Evolutionary conservation across 2,888 invertebrate genomes (phyloP), one percentile per base, ranked within the genome.

Genomic region (Noctua fimbriata): DNA sequence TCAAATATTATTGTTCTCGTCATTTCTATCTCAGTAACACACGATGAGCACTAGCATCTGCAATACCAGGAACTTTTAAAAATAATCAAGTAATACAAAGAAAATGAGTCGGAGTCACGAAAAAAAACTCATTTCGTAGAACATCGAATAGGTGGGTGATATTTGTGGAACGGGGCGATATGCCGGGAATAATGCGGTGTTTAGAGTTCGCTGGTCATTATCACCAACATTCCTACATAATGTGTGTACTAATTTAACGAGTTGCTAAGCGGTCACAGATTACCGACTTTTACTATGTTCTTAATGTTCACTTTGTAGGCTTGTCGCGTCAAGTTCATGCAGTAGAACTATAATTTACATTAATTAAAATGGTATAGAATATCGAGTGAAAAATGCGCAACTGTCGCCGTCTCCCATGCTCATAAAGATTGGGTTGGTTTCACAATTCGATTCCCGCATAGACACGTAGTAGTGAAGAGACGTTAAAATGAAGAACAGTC

Each of bases 161-260:
- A 93, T 93, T 93, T 93, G 74, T 85, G 88, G 90, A 91, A 74
- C 74, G 79, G 89, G 85, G 79, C 85, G 86, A 83, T 81, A 79
- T 52, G 80, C 81, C 69, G 79, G 76, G 87, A 90, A 89, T 90
- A 91, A 90, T 89, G 90, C 81, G 83, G 76, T 81, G 84, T 85
- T 90, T 82, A 86, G 65, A 79, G 58, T 71, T 69, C 52, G 83
- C 87, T 73, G 87, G 85, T 88, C 84, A 87, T 91, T 92, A 91
- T 88, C 89, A 86, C 81, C 81, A 77, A 84, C 82, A 85, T 85
- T 86, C 81, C 78, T 66, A 73, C 60, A 84, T 87, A 69, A 88
- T 47, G 47, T 12, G 67, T 69, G 36, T 85, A 76, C 63, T 80
- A 69, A 83, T 87, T 73, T 80, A 76, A 80, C 69, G 55, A 74